Evolutionary conservation across 2,888 invertebrate species (phyloP), one percentile per base, ranked within the genome.

Genomic region (Drosophila stalkeri): DNA sequence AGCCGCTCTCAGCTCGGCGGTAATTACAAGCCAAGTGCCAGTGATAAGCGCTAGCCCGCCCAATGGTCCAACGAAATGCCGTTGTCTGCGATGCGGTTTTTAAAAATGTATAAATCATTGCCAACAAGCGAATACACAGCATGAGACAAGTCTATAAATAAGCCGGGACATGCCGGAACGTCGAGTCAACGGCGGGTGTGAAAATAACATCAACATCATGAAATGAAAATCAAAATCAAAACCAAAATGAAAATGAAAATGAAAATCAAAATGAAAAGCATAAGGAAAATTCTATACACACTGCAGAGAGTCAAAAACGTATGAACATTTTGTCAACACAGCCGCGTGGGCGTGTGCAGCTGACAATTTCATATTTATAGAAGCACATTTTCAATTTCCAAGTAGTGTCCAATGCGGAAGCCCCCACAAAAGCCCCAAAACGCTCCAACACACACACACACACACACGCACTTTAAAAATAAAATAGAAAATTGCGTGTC

Each of bases 91-190:
- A 47, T 65, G 68, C 68, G 83, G 91, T 91, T 91, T 82, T 92
- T 91, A 91, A 91, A 91, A 89, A 91, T 89, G 87, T 90, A 92
- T 92, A 92, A 92, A 92, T 92, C 92, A 92, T 92, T 82, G 72
- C 46, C 62, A 77, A 75, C 79, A 75, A 77, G 72, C 79, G 37
- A 41, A 66, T 37, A 67, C 92, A 91, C 91, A 91, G 91, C 92
- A 91, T 92, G 92, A 92, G 91, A 91, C 90, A 91, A 89, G 90
- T 81, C 91, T 91, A 91, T 91, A 91, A 91, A 91, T 91, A 91
- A 81, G 54, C 23, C 54, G 54, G 54, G 54, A 54, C 37, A 51
- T 51, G 75, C 27, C 49, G 43, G 49, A 49, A 64, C 56, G 60
- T 64, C 46, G 55, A 59, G 72, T 54, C 70, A 55, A 43, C 64